Conservation (phyloP, 35 echinoderm and acorn worm species). For the Heliocidaris tuberculata region DNA sequence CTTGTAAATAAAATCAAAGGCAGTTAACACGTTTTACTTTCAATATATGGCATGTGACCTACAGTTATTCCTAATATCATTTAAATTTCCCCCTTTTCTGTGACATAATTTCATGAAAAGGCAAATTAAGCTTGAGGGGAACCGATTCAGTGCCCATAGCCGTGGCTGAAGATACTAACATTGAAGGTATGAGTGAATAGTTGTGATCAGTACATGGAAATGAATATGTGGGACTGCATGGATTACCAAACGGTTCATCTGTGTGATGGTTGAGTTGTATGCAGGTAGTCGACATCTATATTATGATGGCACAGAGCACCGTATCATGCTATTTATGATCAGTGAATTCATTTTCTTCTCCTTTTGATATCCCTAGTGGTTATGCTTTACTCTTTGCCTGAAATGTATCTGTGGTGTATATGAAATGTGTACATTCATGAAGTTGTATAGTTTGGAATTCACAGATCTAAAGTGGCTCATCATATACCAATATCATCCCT, state of each 20-base stretch:
- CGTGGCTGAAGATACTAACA: constrained; percentile 37
- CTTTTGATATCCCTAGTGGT: background rate
- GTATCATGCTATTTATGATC: background rate
- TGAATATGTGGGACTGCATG: constrained; percentile 22
- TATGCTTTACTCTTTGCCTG: background rate
- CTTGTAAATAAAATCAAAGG: background rate
- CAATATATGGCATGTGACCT: background rate
- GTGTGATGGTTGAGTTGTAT: background rate
- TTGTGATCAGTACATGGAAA: background rate
- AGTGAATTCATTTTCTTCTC: background rate
- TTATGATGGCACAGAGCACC: background rate
- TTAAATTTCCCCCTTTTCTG: background rate
- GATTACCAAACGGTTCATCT: background rate
- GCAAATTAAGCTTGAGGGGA: constrained; percentile 39
- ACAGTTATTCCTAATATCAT: background rate
- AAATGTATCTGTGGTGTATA: background rate
- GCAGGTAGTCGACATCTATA: background rate
- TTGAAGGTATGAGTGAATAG: constrained; percentile 20
- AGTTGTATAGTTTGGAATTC: background rate
- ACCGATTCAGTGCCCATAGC: constrained; percentile 49
- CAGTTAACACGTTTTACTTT: background rate
- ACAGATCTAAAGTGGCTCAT: background rate
- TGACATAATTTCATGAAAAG: background rate
- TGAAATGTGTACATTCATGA: background rate
- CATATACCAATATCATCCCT: no score